These are phyloP conservation scores for Punctoribates punctum DNA, from an alignment of 2,888 invertebrate genomes.

Conservation along the genomic window DNA sequence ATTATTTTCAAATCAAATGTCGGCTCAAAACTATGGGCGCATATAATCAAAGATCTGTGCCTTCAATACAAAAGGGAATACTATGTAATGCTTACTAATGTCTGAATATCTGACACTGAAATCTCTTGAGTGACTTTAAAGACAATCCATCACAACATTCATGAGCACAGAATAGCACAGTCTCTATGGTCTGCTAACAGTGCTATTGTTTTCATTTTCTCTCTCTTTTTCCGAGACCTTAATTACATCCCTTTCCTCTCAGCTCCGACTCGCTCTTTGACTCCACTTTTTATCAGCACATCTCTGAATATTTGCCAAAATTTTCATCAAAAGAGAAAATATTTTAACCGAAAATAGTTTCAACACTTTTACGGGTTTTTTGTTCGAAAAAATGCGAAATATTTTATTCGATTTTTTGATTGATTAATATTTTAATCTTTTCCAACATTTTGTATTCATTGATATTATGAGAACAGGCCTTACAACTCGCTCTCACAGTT, in stretches of 20 bases:
- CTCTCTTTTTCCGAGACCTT: not conserved
- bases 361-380: not conserved
- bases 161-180: not conserved
- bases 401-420: slow-evolving; percentile 6
- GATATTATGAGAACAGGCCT: no score
- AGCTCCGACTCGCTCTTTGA: not conserved
- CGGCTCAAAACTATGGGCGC: not conserved
- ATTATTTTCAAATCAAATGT: not conserved
- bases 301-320: not conserved
- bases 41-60: not conserved
- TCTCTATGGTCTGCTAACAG: not conserved
- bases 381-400: not conserved
- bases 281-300: not conserved
- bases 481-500: no score
- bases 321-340: not conserved
- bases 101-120: slow-evolving; percentile 10
- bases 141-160: slow-evolving; percentile 18
- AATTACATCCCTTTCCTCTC: slow-evolving; percentile 23
- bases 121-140: slow-evolving; percentile 25
- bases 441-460: no score
- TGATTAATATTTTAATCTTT: not conserved
- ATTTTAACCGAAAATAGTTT: not conserved
- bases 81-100: slow-evolving; percentile 5
- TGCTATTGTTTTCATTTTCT: slow-evolving; percentile 1
- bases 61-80: not conserved